Conservation (phyloP, 2,888 invertebrate species). For the Adela reaumurella region DNA sequence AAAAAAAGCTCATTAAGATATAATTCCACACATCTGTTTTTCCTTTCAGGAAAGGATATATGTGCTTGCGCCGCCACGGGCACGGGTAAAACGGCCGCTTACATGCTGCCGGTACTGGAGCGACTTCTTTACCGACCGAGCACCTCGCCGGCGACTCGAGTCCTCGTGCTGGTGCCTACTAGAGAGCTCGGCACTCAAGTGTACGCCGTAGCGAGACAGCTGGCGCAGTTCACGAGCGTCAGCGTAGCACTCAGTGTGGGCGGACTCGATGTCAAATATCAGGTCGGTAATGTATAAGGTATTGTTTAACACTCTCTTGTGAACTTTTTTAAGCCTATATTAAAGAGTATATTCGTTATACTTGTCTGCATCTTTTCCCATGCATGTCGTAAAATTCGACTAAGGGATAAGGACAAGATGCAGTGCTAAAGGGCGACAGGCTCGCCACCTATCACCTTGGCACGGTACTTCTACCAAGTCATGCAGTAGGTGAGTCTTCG, state of each 20-base stretch:
- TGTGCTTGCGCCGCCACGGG: conserved; percentile 99
- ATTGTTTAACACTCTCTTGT: too few relatives aligned
- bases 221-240: conserved; percentile 82
- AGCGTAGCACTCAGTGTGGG: conserved; percentile 84
- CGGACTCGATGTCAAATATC: conserved; percentile 79
- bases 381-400: too few relatives aligned
- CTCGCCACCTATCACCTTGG: too few relatives aligned
- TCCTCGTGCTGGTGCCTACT: conserved; percentile 93
- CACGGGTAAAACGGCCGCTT: conserved; percentile 97
- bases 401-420: too few relatives aligned
- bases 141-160: conserved; percentile 64
- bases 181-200: conserved; percentile 98
- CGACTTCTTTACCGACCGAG: conserved; percentile 82
- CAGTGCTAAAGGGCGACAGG: too few relatives aligned
- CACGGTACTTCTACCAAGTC: too few relatives aligned
- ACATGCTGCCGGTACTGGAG: conserved; percentile 96
- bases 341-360: too few relatives aligned
- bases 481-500: too few relatives aligned
- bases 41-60: conserved; percentile 81
- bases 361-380: too few relatives aligned
- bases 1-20: too few relatives aligned
- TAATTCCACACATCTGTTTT: too few relatives aligned
- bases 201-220: conserved; percentile 87
- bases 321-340: too few relatives aligned
- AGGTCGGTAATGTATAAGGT: conserved; percentile 29